Percentiles rank a stretch among this genome's conserved stretches.
Evolutionary conservation across 2,888 invertebrate species (phyloP).

Genomic region (Drymonia ruficornis): DNA sequence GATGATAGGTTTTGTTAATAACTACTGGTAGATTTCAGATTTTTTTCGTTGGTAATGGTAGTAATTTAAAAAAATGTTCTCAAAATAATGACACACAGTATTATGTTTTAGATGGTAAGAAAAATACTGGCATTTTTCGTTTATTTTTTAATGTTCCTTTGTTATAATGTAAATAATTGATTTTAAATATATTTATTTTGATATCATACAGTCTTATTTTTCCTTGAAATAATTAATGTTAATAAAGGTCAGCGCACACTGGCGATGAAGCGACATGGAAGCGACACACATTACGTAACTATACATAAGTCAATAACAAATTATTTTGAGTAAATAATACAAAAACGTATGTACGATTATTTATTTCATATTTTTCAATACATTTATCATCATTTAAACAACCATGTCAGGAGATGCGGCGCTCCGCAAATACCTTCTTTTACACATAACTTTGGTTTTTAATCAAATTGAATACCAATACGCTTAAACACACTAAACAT

Average conservation of each 20-base stretch:
- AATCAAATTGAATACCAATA: constrained; percentile 45
- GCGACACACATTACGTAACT: too few relatives aligned
- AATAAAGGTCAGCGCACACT: neutral
- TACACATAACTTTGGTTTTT: constrained; percentile 53
- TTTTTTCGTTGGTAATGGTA: too few relatives aligned
- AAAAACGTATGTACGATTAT: constrained; percentile 61
- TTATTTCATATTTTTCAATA: constrained; percentile 71
- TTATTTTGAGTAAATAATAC: constrained; percentile 7
- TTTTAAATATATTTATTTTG: constrained; percentile 6
- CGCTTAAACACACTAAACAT: constrained; percentile 49
- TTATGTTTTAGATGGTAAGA: too few relatives aligned
- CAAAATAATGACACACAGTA: too few relatives aligned
- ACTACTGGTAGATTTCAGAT: too few relatives aligned
- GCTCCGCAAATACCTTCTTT: constrained; percentile 33
- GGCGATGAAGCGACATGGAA: too few relatives aligned
- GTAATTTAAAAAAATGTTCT: too few relatives aligned
- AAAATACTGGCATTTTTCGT: too few relatives aligned
- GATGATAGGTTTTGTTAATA: too few relatives aligned
- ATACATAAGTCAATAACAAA: too few relatives aligned
- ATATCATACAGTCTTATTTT: neutral
- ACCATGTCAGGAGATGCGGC: constrained; percentile 48
- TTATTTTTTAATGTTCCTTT: constrained; percentile 9
- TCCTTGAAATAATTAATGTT: too few relatives aligned
- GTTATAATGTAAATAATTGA: constrained; percentile 22
- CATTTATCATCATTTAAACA: constrained; percentile 64